Evolutionary conservation across 2,113 vertebrate genomes (phyloP), one percentile per base, ranked within the genome.

Genomic region (Hemibates koningsi): DNA sequence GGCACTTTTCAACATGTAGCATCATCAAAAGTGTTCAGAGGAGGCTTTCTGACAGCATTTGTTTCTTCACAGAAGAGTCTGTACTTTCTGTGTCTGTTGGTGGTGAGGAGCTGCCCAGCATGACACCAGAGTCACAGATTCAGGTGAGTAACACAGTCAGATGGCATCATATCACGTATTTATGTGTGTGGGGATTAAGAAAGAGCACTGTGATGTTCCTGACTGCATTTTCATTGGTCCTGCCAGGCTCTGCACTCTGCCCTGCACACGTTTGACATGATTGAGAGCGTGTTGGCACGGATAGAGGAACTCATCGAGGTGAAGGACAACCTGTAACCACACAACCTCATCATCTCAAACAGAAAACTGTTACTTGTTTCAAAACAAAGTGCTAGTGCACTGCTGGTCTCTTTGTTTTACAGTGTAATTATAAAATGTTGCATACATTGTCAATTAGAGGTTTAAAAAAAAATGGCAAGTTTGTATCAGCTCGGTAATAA

Each of bases 201-300:
- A 45, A 10, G 66, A 63, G 13, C 16, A 24, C 11, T 27, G 54
- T 4, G 5, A 36, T 56, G 61, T 61, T 38, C 17, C 52, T 12
- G 38, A 73, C 3, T 57, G 16, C 82, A 36, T 71, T 13, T 53
- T 2, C 4, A 19, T 48, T 36, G 66, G 13, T 68, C 17, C 34
- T 85, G 94, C 93, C 93, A 99, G 99, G 99, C 98, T 91, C 96
- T 99, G 76, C 97, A 97, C 90, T 98, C 98, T 0, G 99, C 98
- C 53, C 96, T 99, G 93, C 98, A 98, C 96, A 99, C 97, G 1
- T 99, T 99, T 92, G 99, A 99, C 95, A 96, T 99, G 97, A 99
- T 99, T 38, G 97, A 99, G 97, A 99, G 98, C 80, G 97, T 99
- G 94, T 94, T 99, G 94, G 98, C 97, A 88, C 97, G 98, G 91